Evolutionary conservation across 2,888 invertebrate genomes (phyloP).

Genomic region (Opisthograptis luteolata): DNA sequence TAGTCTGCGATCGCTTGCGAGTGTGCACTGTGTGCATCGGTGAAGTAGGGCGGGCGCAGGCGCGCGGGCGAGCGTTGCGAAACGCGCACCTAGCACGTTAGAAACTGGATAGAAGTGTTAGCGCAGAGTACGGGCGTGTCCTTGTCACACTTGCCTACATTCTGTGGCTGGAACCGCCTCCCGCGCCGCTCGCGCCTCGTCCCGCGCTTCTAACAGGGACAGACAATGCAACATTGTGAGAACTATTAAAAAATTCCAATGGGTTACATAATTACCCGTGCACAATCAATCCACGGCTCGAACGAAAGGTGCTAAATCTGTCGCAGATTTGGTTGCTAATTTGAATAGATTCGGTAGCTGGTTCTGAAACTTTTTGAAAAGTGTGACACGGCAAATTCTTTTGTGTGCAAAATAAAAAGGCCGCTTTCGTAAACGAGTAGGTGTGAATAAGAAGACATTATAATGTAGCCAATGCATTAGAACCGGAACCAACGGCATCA

Average conservation of each 20-base stretch:
- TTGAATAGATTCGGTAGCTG: constrained; percentile 1
- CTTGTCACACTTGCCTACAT: constrained; percentile 85
- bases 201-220: constrained; percentile 62
- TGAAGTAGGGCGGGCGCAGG: constrained; percentile 60
- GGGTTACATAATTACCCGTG: constrained; percentile 49
- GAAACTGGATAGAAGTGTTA: constrained; percentile 84
- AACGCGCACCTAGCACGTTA: constrained; percentile 78
- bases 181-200: constrained; percentile 53
- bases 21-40: constrained; percentile 56
- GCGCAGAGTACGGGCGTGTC: constrained; percentile 82
- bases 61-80: constrained; percentile 73
- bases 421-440: constrained; percentile 43
- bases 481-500: constrained; percentile 77
- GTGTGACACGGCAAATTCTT: constrained; percentile 28
- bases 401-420: constrained; percentile 26
- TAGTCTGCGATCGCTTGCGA: constrained; percentile 58
- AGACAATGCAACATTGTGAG: constrained; percentile 75
- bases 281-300: constrained; percentile 31
- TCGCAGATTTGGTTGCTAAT: constrained; percentile 6
- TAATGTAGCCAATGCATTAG: constrained; percentile 55
- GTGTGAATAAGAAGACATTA: constrained; percentile 38
- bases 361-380: constrained; percentile 22
- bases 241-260: constrained; percentile 64
- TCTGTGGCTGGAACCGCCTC: constrained; percentile 72
- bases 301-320: constrained; percentile 22